Conservation (phyloP, 2,797 vertebrate genomes). For the Anisognathus igniventris region DNA sequence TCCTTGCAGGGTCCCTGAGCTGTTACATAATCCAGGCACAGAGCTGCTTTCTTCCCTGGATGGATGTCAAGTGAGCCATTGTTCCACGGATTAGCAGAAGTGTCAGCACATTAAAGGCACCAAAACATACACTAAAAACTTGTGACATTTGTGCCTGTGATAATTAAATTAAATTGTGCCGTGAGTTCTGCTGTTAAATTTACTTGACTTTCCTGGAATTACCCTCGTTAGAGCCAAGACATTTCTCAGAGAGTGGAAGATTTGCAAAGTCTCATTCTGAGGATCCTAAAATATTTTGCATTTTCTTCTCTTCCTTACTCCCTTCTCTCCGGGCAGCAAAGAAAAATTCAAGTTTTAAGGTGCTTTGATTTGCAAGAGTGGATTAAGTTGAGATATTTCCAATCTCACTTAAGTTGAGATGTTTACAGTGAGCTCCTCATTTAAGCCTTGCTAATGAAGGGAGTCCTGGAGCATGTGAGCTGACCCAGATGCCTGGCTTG, state of each 20-base stretch:
- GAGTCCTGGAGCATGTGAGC: neutral
- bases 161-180: neutral
- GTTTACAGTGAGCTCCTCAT: neutral
- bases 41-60: conserved; percentile 29
- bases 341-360: neutral
- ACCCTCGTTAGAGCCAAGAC: rapidly evolving
- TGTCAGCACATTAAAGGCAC: conserved; percentile 22
- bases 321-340: neutral
- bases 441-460: neutral
- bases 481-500: neutral
- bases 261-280: neutral
- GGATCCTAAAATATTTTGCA: neutral
- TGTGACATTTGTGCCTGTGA: neutral
- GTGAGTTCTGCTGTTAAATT: neutral
- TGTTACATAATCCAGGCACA: neutral
- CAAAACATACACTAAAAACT: neutral
- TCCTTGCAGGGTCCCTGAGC: neutral
- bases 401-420: neutral
- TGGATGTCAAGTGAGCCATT: neutral
- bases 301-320: neutral
- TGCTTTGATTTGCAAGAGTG: neutral
- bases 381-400: neutral
- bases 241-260: neutral
- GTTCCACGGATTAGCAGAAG: conserved; percentile 26
- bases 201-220: neutral